Base-by-base conservation (phyloP, 2,113 vertebrate species). In the Madoqua kirkii region DNA sequence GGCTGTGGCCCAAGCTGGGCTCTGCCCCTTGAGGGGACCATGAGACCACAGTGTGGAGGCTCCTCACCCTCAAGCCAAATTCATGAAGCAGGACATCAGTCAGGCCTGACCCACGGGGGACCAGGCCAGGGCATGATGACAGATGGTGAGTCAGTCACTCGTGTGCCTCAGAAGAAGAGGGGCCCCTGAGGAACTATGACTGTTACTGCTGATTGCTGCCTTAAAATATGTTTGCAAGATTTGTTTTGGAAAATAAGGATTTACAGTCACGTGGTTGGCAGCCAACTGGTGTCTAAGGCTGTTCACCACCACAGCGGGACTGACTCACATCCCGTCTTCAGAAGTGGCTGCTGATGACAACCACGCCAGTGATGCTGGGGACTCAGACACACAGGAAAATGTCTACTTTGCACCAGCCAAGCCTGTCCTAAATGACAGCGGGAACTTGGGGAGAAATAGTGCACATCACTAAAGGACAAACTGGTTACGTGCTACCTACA, bases 111-210 rank as follows among this genome's bases (percentile, higher is more conserved):
- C 19, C 55, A 23, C 0, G 1, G 36, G 36, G 43, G 29, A 43
- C 10, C n/a, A 31, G 9, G 16, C 14, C 27, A 14, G 9, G 16
- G 4, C 1, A 4, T 57, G 8, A 36, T 1, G 27, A 27, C 6
- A 15, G 8, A 57, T 74, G 64, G 50, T 17, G 33, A 86, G 13
- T 36, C 31, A 86, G 13, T 36, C 31, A 50, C 54, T 60, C 13
- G 33, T 17, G 15, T 6, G 7, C 13, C 67, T 52, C 19, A 40
- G 67, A 57, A 84, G 52, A 86, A 59, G 23, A 52, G 6, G 23
- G 67, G 33, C 86, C 31, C n/a, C 12, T 40, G 48, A 78, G 36
- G 54, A 76, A n/a, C 52, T 40, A 15, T 55, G 40, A 25, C 1
- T 11, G 6, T 31, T 21, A 25, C 43, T 29, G 31, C 43, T 60